Conservation (phyloP, 2,797 vertebrate genomes). For the Cynodonichthys magdalenae region DNA sequence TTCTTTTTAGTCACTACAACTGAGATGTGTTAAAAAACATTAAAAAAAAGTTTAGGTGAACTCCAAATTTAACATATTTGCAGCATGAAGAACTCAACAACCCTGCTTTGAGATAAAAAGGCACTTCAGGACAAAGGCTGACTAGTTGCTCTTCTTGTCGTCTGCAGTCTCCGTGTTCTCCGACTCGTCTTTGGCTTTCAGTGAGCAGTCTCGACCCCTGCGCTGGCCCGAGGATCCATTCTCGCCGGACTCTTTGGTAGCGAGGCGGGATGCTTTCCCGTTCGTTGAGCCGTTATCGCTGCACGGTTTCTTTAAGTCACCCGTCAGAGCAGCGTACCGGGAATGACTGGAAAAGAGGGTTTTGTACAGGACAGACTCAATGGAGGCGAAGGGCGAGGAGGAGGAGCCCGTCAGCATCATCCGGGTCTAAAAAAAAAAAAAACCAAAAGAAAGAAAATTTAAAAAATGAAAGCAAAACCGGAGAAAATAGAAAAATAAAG, state of each 20-base stretch:
- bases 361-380: slow-evolving; percentile 84
- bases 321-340: slow-evolving; percentile 68
- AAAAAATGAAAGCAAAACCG: neutral
- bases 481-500: too few relatives aligned
- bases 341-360: slow-evolving; percentile 82
- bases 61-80: slow-evolving; percentile 27
- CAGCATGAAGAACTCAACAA: slow-evolving; percentile 47
- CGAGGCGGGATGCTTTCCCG: neutral
- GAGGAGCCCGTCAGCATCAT: slow-evolving; percentile 87
- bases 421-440: slow-evolving; percentile 68
- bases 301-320: slow-evolving; percentile 23
- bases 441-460: neutral
- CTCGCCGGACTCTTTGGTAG: slow-evolving; percentile 38
- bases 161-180: slow-evolving; percentile 1
- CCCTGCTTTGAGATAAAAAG: slow-evolving; percentile 45
- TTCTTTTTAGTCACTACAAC: neutral
- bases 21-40: slow-evolving; percentile 6
- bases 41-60: slow-evolving; percentile 5
- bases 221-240: slow-evolving; percentile 16
- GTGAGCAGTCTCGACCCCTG: slow-evolving; percentile 18
- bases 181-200: slow-evolving; percentile 56
- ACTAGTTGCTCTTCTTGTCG: slow-evolving; percentile 75
- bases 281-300: slow-evolving; percentile 11
- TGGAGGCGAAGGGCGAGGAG: slow-evolving; percentile 78
- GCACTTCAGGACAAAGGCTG: slow-evolving; percentile 30